Evolutionary conservation across 1,140 invertebrate genomes (phyloP).

Genomic region (Tetranychus urticae): DNA sequence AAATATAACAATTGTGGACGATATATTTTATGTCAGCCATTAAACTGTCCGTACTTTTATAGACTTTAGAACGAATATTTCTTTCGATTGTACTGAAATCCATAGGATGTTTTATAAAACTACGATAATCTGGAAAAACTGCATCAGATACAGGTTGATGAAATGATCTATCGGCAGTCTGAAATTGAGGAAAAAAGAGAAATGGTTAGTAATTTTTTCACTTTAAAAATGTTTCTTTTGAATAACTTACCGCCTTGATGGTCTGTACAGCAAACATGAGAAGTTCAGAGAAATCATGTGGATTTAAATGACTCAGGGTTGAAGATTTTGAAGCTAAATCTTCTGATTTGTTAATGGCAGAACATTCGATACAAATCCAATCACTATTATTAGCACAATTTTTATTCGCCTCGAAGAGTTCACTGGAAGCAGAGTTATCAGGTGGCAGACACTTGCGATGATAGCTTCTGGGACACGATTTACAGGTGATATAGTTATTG

Average conservation of each 20-base stretch:
- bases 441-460: conserved; percentile 47
- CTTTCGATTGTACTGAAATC: conserved; percentile 44
- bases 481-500: conserved; percentile 29
- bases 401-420: background rate
- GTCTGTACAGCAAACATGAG: conserved; percentile 44
- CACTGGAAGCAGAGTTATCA: background rate
- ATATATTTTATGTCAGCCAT: conserved; percentile 74
- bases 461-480: conserved; percentile 57
- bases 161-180: conserved; percentile 26
- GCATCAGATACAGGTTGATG: conserved; percentile 39
- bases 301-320: conserved; percentile 40
- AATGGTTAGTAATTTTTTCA: background rate
- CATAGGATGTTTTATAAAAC: conserved; percentile 62
- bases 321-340: conserved; percentile 42
- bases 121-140: conserved; percentile 42
- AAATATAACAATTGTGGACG: conserved; percentile 67
- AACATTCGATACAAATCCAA: conserved; percentile 72
- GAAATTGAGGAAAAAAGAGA: background rate
- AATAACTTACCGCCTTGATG: conserved; percentile 27
- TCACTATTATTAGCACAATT: background rate
- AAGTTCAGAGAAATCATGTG: conserved; percentile 44
- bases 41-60: conserved; percentile 69
- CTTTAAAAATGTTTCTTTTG: too few species aligned
- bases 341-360: conserved; percentile 46
- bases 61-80: conserved; percentile 49